Conservation (phyloP, 30 jellyfish, hydroid and myxozoan species). For the Clytia hemisphaerica region DNA sequence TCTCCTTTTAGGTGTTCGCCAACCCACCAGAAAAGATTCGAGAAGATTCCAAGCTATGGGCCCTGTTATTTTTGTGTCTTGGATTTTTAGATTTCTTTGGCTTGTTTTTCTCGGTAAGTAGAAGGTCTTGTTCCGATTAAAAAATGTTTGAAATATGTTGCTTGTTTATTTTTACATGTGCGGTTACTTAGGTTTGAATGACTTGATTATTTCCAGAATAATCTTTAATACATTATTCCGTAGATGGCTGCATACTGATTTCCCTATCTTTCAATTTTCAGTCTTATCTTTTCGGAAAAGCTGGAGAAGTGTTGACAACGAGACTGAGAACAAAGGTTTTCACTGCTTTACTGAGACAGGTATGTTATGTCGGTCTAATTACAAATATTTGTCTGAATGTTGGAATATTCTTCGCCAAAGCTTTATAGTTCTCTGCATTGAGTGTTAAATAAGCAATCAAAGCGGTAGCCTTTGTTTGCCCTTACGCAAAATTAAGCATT, state of each 20-base stretch:
- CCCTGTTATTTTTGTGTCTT: constrained; percentile 61
- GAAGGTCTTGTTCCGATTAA: no score
- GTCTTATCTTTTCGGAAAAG: constrained; percentile 67
- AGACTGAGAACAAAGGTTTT: constrained; percentile 65
- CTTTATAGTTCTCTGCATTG: no score
- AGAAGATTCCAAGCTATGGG: constrained; percentile 66
- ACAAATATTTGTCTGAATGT: neutral
- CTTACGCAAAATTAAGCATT: no score
- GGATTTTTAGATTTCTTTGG: constrained; percentile 71
- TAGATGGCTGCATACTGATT: no score
- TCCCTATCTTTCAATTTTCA: constrained; percentile 21
- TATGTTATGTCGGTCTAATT: neutral
- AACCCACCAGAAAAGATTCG: constrained; percentile 8
- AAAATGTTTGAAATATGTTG: no score
- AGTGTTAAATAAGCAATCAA: no score
- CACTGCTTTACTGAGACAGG: constrained; percentile 82
- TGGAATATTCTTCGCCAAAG: no score
- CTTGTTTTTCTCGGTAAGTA: constrained; percentile 71
- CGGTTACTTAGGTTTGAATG: no score
- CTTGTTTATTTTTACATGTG: no score
- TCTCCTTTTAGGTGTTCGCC: constrained; percentile 53
- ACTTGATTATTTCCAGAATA: no score
- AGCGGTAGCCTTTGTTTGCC: no score
- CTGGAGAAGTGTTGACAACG: constrained; percentile 81
- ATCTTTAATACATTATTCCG: no score